A percentile compares a stretch with the other conserved stretches of the same genome.
phyloP scores from a whole-genome alignment of 2,797 vertebrate genomes.

The Rhynchotus rufescens region DNA sequence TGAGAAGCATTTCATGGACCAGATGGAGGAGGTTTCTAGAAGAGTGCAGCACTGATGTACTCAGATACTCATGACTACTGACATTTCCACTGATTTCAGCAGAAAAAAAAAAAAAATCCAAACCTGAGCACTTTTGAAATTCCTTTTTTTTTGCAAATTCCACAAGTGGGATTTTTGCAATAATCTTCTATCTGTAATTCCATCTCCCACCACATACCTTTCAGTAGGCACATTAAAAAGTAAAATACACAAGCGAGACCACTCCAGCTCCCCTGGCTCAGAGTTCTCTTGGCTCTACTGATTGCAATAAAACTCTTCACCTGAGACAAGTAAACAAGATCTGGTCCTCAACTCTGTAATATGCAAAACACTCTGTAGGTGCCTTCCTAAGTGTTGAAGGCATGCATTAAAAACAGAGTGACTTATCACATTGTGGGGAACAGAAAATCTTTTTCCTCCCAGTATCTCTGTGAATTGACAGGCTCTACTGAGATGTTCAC shows the following conservation, averaged over 20 bases:
- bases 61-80: background rate
- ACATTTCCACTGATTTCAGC: background rate
- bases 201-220: background rate
- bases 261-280: background rate
- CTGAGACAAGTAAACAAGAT: background rate
- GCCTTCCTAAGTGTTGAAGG: background rate
- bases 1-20: background rate
- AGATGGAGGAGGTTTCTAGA: background rate
- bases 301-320: background rate
- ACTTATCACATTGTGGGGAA: background rate
- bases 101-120: background rate
- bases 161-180: background rate
- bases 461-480: background rate
- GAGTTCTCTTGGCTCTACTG: background rate
- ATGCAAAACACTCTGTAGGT: background rate
- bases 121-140: background rate
- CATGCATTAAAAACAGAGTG: background rate
- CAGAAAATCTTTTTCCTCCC: background rate
- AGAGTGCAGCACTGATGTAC: background rate
- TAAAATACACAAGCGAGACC: background rate
- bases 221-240: rapidly evolving
- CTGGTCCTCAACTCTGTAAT: background rate
- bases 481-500: background rate
- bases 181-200: background rate
- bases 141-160: background rate